Evolutionary conservation across 2,888 invertebrate species (phyloP), one percentile per base, ranked within the genome.

Genomic region (Pristionchus exspectatus): DNA sequence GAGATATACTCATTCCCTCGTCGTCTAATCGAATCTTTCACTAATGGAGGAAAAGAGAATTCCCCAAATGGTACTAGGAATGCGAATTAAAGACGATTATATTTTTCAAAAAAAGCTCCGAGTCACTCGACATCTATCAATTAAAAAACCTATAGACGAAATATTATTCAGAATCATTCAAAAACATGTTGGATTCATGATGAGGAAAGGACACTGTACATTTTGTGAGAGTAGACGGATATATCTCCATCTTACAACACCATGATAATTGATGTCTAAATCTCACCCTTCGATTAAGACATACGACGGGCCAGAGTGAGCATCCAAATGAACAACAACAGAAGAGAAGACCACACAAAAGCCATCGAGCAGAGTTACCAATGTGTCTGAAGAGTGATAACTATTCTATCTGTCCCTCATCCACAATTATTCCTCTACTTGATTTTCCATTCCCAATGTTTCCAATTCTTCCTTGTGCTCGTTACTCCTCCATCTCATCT

Each of bases 301-400:
- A 99, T 95, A 99, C 97, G 93, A 99, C 98, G 89, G 99, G 99
- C 98, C 98, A 99, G 89, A 99, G 96, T 90, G 98, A 98, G 96
- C 98, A 98, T 93, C 99, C 99, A 91, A 99, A 96, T 0, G 99
- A 99, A 96, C 99, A 99, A 96, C 99, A 99, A 96, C 99, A 99
- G 96, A 99, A 99, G 89, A 99, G 97, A 95, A 99, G 98, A 92
- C 99, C 99, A 95, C 98, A 99, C 95, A 99, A 97, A 91, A 99
- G 96, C 99, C 99, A 99, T 95, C 98, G 98, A 83, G 86, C 86
- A 24, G 50, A 54, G 24, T 54, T 54, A 16, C 27, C 27, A 10
- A 86, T 54, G 66, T 86, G 86, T 86, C 86, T 86, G 33, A 63
- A 86, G 59, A 84, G 24, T 30, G 54, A 83, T 14, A 18, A 33